Conservation (phyloP, 2,888 invertebrate genomes). For the Caenorhabditis parvicauda region DNA sequence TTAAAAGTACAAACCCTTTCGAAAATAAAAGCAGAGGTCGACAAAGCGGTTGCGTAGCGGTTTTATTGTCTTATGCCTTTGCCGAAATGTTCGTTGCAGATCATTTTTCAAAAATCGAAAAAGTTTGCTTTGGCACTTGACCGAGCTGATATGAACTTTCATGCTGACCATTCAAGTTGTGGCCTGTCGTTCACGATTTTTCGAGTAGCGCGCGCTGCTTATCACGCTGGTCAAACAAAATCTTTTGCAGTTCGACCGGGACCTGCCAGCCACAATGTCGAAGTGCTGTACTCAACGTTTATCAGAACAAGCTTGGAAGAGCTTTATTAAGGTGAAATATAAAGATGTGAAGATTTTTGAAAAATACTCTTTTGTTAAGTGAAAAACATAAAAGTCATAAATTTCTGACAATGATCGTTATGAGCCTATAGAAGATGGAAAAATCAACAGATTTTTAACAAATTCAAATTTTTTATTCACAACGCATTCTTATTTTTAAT, state of each 20-base stretch:
- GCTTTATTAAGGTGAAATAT: constrained; percentile 14
- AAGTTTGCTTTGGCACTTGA: not conserved
- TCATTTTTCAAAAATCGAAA: not conserved
- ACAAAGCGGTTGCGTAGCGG: no score
- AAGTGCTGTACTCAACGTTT: constrained; percentile 58
- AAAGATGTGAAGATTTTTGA: not conserved
- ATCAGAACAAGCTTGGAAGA: constrained; percentile 59
- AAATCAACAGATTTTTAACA: no score
- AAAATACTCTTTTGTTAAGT: not conserved
- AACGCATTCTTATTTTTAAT: no score
- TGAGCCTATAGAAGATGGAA: no score
- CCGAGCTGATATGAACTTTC: no score
- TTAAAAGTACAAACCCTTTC: no score
- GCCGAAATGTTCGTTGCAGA: no score
- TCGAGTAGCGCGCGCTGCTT: not conserved
- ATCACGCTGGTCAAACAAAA: not conserved
- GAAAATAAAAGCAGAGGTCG: no score
- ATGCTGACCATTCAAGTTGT: not conserved
- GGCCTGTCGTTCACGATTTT: not conserved
- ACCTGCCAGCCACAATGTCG: constrained; percentile 61
- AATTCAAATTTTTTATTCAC: no score
- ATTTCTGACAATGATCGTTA: no score
- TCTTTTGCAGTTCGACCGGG: constrained; percentile 52
- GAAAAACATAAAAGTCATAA: no score
- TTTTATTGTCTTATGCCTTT: no score